phyloP scores from a whole-genome alignment of 2,113 vertebrate genomes.

The Aegithalos caudatus region DNA sequence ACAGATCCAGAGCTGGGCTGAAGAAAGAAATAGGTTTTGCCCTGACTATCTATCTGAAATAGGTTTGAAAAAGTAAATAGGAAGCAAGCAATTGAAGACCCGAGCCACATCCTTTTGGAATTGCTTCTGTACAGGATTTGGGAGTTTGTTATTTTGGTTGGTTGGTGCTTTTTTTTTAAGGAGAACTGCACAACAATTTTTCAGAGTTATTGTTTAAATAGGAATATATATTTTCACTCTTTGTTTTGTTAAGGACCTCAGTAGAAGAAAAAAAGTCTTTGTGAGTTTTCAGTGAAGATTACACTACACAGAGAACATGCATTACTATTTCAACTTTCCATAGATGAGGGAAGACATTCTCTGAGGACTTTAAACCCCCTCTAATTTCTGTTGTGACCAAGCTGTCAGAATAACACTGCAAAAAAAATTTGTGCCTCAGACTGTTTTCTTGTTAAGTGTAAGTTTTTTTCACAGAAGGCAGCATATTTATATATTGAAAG shows the following conservation, averaged over 20 bases:
- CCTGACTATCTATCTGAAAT: background rate
- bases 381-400: background rate
- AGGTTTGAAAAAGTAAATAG: background rate
- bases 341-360: background rate
- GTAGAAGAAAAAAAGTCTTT: background rate
- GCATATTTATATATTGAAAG: background rate
- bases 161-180: background rate
- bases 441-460: background rate
- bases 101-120: background rate
- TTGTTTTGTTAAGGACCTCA: background rate
- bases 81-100: background rate
- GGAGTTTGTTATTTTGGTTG: background rate
- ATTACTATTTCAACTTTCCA: background rate
- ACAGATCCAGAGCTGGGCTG: background rate
- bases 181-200: background rate
- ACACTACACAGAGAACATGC: background rate
- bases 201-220: background rate
- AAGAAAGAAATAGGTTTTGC: background rate
- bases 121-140: background rate
- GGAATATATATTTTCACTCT: background rate
- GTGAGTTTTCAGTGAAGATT: background rate
- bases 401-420: background rate
- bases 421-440: background rate
- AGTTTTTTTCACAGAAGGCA: background rate
- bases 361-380: background rate